Conservation (phyloP, 2,888 invertebrate species). For the Hecatera dysodea region DNA sequence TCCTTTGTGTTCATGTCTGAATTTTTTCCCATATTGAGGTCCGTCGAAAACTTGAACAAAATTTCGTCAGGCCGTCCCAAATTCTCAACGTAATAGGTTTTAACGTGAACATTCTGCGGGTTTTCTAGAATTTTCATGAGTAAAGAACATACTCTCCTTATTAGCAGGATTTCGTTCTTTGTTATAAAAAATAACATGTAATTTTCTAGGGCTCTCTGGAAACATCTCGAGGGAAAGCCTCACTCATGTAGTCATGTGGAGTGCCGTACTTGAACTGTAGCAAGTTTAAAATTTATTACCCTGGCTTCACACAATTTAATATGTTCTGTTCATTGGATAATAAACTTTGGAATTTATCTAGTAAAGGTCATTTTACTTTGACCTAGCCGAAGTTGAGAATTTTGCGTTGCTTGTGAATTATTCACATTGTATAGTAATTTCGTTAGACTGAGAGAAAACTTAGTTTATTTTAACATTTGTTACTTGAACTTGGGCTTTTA, state of each 20-base stretch:
- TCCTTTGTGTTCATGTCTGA: background rate
- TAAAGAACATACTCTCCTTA: conserved; percentile 27
- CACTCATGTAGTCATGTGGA: conserved; percentile 59
- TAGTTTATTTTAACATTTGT: conserved; percentile 32
- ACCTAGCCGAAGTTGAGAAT: conserved; percentile 6
- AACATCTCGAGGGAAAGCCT: conserved; percentile 52
- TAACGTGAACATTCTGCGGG: conserved; percentile 6
- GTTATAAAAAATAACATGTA: conserved; percentile 47
- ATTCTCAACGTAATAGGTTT: conserved; percentile 22
- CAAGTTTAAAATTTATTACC: conserved; percentile 65
- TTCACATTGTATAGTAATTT: conserved; percentile 28
- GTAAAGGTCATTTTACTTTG: conserved; percentile 53
- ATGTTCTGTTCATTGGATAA: conserved; percentile 53
- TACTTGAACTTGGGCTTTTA: background rate
- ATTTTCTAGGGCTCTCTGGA: conserved; percentile 54
- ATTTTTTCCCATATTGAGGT: conserved; percentile 8
- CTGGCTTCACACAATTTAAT: conserved; percentile 53
- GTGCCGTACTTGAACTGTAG: conserved; percentile 54
- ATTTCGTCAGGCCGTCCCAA: conserved; percentile 21
- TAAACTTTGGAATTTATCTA: conserved; percentile 41
- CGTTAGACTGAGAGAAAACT: conserved; percentile 27
- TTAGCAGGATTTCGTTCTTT: conserved; percentile 39
- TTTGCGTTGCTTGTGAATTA: conserved; percentile 45
- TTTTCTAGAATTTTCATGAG: conserved; percentile 17
- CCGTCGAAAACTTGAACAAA: conserved; percentile 11